Evolutionary conservation across 2,797 vertebrate genomes (phyloP), one percentile per base, ranked within the genome.

Genomic region (Betta splendens): DNA sequence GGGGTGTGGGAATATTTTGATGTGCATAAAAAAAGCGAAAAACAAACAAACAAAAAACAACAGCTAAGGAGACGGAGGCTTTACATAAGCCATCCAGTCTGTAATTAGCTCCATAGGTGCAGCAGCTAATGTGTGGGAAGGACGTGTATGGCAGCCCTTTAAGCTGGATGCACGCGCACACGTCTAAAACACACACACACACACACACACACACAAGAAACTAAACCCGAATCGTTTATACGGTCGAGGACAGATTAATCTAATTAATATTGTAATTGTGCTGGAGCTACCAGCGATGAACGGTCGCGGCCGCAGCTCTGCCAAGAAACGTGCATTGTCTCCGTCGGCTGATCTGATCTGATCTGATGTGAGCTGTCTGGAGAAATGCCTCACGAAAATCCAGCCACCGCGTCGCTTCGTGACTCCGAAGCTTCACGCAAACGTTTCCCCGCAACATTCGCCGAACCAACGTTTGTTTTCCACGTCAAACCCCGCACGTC

Each of bases 111-210:
- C 1, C 31, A 43, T 74, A 66, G 64, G 77, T 59, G 75, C 79
- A 76, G 67, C 79, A 75, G 65, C 67, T 57, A 71, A 59, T 63
- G 77, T 78, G 83, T 85, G 81, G 78, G 81, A 85, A 75, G 77
- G 64, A 65, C 72, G 46, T 3, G 53, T 60, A 71, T 63, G 59
- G 47, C 75, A 79, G 54, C 44, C 43, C 40, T 52, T 33, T 25
- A 43, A 57, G 53, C 39, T 50, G 51, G 1, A 32, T 53, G 23
- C 50, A 48, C 31, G 44, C 54, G 13, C n/a, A n/a, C n/a, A n/a
- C n/a, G n/a, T n/a, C n/a, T 25, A 7, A 7, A 25, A 25, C 4
- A 56, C 28, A 52, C 20, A 11, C 18, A 13, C 10, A 32, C 32
- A 53, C 36, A 53, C 17, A 40, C 37, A 52, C 35, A 28, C n/a